Evolutionary conservation across 2,113 vertebrate genomes (phyloP), one percentile per base, ranked within the genome.

Genomic region (Corapipo altera): DNA sequence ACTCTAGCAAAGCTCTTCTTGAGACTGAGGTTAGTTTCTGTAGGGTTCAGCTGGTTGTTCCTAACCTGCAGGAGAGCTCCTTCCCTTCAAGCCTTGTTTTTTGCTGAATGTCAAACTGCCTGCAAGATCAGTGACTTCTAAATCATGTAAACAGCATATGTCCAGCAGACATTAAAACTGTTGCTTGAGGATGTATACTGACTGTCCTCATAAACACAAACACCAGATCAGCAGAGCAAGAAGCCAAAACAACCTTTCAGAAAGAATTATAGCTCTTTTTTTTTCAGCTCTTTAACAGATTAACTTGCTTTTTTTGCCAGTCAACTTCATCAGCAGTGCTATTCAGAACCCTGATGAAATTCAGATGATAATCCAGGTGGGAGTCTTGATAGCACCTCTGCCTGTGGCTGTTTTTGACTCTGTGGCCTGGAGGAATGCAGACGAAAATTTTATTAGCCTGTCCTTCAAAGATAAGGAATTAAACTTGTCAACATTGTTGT

Each of bases 321-420:
- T 62, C 55, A 80, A 71, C 37, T 57, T 70, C 43, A 71, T 54
- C 12, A 32, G 55, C 1, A 0, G n/a, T 69, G 81, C 72, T 97
- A 61, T 72, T 93, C 76, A 91, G 65, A 91, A 92, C 78, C 52
- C 43, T 86, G 94, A 93, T 75, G n/a, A 89, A 90, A 92, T 91
- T 94, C 90, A 89, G 48, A 91, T 55, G 43, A 80, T 89, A 91
- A 90, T 71, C 20, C 61, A 89, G 49, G 32, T 78, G 72, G 9
- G 54, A n/a, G 64, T 74, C 69, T 59, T 92, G 55, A 94, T 10
- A 94, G 39, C 67, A 88, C 72, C 72, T 91, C 71, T 44, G 67
- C 82, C 82, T 94, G 33, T 67, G 59, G 75, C 79, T 24, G 3
- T 67, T 83, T 64, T 46, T 92, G 49, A 54, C 46, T 82, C 44